A percentile compares a stretch with the other conserved stretches of the same genome.
Evolutionary conservation across 1,140 invertebrate species (phyloP).

Genomic region (Halesus radiatus): DNA sequence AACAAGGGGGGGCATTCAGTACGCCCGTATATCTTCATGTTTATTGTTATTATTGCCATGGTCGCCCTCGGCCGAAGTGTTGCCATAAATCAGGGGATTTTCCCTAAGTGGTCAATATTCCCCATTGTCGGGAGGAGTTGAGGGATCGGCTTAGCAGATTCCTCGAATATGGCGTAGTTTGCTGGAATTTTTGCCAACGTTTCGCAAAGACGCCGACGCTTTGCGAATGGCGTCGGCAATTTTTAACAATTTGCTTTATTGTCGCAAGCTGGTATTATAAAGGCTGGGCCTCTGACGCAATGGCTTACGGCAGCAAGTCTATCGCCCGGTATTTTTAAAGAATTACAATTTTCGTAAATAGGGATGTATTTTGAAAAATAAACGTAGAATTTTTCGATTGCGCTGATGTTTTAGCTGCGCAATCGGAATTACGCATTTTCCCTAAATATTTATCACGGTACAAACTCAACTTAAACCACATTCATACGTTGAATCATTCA

Average conservation of each 20-base stretch:
- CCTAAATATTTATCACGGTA: too few relatives aligned
- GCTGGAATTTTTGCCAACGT: not conserved
- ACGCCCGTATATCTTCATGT: constrained; percentile 28
- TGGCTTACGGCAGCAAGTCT: too few relatives aligned
- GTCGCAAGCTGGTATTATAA: too few relatives aligned
- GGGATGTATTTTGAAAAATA: too few relatives aligned
- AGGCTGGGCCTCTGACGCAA: too few relatives aligned
- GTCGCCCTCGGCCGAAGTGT: constrained; percentile 31
- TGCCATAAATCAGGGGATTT: constrained; percentile 54
- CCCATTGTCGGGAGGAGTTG: constrained; percentile 32
- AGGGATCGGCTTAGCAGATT: constrained; percentile 25
- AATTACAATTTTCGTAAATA: too few relatives aligned
- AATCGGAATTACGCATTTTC: too few relatives aligned
- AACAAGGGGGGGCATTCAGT: constrained; percentile 22
- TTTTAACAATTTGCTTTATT: constrained; percentile 29
- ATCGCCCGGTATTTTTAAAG: too few relatives aligned
- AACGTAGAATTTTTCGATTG: too few relatives aligned
- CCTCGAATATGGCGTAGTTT: constrained; percentile 40
- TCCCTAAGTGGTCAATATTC: constrained; percentile 55
- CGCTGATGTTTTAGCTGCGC: too few relatives aligned
- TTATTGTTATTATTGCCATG: constrained; percentile 44
- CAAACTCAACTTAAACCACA: too few relatives aligned
- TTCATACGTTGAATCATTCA: too few relatives aligned
- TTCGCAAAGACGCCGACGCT: not conserved
- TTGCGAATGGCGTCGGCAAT: not conserved